Conservation (phyloP, 2,797 vertebrate genomes). For the Geotrypetes seraphini region DNA sequence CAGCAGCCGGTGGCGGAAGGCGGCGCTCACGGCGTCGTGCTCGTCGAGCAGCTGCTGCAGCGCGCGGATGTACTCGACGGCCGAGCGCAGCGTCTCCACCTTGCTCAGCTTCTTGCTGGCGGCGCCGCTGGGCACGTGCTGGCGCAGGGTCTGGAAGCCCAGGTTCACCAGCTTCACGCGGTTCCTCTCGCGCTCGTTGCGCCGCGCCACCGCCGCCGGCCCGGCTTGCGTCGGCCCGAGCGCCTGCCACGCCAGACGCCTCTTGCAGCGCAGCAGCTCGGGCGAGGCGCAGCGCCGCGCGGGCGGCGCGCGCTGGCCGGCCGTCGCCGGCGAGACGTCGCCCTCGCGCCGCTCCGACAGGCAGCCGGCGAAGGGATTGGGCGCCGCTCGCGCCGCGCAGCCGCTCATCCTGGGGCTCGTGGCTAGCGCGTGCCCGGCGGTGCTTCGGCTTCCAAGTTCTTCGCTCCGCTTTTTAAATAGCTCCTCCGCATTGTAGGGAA, state of each 20-base stretch:
- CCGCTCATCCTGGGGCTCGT: too few species aligned
- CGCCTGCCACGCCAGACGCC: constrained; percentile 67
- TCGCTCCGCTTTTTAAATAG: too few species aligned
- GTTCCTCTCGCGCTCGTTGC: constrained; percentile 88
- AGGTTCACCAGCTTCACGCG: constrained; percentile 90
- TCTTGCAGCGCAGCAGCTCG: constrained; percentile 80
- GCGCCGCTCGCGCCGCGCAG: too few species aligned
- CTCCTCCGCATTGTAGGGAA: too few species aligned
- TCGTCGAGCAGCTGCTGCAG: constrained; percentile 82
- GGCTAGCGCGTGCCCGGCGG: too few species aligned
- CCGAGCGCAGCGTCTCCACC: constrained; percentile 89
- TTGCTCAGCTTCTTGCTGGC: constrained; percentile 97
- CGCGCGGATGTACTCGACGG: constrained; percentile 90
- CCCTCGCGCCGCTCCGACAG: too few species aligned
- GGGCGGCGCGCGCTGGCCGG: too few species aligned
- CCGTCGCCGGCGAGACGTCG: too few species aligned
- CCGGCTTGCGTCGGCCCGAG: constrained; percentile 59
- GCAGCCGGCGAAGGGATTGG: too few species aligned
- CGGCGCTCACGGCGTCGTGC: constrained; percentile 70
- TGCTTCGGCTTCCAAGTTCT: too few species aligned
- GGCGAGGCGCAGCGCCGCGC: constrained; percentile 72
- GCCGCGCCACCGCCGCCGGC: constrained; percentile 79
- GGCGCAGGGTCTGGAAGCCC: constrained; percentile 89
- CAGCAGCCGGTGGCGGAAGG: constrained; percentile 65
- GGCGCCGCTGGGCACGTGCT: constrained; percentile 84